Evolutionary conservation across 1,140 invertebrate species (phyloP), one percentile per base, ranked within the genome.

Genomic region (Patella vulgata): DNA sequence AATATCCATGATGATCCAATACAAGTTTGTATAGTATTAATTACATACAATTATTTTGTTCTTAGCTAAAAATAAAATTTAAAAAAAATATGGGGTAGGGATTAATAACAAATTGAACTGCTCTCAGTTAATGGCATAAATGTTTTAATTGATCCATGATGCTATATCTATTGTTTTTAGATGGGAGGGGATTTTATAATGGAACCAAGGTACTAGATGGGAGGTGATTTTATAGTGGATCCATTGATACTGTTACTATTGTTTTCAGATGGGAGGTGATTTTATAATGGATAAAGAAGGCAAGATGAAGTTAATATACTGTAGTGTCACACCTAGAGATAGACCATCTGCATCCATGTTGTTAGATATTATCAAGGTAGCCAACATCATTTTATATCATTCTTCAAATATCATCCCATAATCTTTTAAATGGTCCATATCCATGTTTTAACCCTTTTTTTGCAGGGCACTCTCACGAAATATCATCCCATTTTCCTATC

Each of bases 221-320:
- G n/a, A n/a, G n/a, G n/a, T n/a, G n/a, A n/a, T n/a, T n/a, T n/a
- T n/a, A n/a, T n/a, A n/a, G n/a, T n/a, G n/a, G n/a, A n/a, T n/a
- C n/a, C n/a, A n/a, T n/a, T n/a, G n/a, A n/a, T n/a, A n/a, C n/a
- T n/a, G n/a, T n/a, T n/a, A n/a, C n/a, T n/a, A n/a, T n/a, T n/a
- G n/a, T n/a, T n/a, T n/a, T n/a, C n/a, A 81, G 74, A 79, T 81
- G 77, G 79, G 79, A 47, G 79, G 79, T 28, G 79, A 81, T 56
- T 78, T 81, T 55, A 71, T 79, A 19, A 25, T 81, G 9, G 70
- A 71, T 42, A 59, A 61, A 39, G 48, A 68, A 25, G 79, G 79
- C 9, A 51, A 17, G 9, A 55, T 77, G 0, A 36, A 44, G 14
- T 69, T 73, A 27, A 27, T 70, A 30, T 73, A 79, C 51, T 68